phyloP scores from a whole-genome alignment of 2,113 vertebrate species.

The Aspiorhynchus laticeps region DNA sequence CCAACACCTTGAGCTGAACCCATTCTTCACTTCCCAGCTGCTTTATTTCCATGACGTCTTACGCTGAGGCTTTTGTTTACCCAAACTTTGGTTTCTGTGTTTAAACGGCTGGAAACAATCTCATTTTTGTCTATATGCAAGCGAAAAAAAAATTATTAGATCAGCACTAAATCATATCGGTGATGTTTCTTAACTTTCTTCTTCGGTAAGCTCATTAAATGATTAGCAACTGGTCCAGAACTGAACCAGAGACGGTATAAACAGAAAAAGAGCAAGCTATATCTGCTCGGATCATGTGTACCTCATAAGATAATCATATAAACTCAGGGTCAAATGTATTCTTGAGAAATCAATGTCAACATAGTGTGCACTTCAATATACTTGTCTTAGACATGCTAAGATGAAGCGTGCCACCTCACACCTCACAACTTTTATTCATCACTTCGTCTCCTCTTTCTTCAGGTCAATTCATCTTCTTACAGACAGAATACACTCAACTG shows the following conservation, averaged over 20 bases:
- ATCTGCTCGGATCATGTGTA: neutral
- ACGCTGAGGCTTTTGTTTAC: conserved; percentile 35
- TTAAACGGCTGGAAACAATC: conserved; percentile 1
- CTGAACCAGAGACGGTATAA: neutral
- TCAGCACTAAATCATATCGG: neutral
- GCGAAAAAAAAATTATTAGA: neutral
- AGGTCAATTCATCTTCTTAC: no score
- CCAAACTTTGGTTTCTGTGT: neutral
- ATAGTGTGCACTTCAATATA: no score
- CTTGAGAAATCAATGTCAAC: neutral
- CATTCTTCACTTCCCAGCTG: conserved; percentile 45
- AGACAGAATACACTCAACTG: no score
- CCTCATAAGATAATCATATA: neutral
- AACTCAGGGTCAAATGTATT: neutral
- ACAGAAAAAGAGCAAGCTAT: neutral
- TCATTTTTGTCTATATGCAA: neutral
- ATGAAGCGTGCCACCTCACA: no score
- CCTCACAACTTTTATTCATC: no score
- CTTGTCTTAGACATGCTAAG: no score
- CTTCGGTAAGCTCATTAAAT: neutral
- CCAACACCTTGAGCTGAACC: conserved; percentile 19
- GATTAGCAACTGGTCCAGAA: neutral
- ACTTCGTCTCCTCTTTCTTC: no score
- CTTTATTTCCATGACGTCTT: conserved; percentile 45
- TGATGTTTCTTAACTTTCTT: neutral